Evolutionary conservation across 1,140 invertebrate genomes (phyloP).

Genomic region (Physella acuta): DNA sequence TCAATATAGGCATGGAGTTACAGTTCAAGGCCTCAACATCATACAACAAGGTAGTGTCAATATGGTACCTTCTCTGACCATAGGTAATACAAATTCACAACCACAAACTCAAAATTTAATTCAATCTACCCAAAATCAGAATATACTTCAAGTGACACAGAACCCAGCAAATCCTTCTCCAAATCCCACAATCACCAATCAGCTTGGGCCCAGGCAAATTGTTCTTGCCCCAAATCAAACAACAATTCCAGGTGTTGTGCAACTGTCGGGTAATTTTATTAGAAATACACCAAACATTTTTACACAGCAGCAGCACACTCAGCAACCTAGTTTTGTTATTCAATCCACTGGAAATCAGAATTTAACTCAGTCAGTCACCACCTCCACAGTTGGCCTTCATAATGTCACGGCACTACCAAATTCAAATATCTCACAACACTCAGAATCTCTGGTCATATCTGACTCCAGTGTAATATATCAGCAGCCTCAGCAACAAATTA

Average conservation of each 20-base stretch:
- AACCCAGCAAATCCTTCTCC: neutral
- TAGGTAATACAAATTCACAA: slow-evolving; percentile 6
- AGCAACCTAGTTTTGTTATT: slow-evolving; percentile 14
- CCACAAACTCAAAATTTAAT: slow-evolving; percentile 14
- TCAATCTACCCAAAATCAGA: slow-evolving; percentile 15
- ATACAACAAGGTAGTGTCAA: slow-evolving; percentile 13
- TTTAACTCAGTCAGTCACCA: slow-evolving; percentile 5
- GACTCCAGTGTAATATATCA: slow-evolving; percentile 5
- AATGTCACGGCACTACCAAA: slow-evolving; percentile 3
- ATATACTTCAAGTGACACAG: slow-evolving; percentile 2
- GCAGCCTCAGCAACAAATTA: slow-evolving; percentile 10
- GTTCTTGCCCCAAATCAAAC: neutral
- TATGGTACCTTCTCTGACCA: slow-evolving; percentile 12
- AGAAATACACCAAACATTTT: slow-evolving; percentile 16
- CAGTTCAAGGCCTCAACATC: slow-evolving; percentile 16
- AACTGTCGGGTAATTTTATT: slow-evolving; percentile 12
- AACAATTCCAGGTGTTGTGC: slow-evolving; percentile 16
- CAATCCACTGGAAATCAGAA: slow-evolving; percentile 5
- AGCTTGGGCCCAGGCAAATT: slow-evolving; percentile 15
- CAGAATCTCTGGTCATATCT: slow-evolving; percentile 25
- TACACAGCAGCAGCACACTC: slow-evolving; percentile 4
- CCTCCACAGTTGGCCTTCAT: neutral
- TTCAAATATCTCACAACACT: neutral
- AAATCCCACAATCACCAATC: neutral
- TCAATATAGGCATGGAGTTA: slow-evolving; percentile 16